Base-by-base conservation (phyloP, 2,888 invertebrate species). In the Erebia ligea region DNA sequence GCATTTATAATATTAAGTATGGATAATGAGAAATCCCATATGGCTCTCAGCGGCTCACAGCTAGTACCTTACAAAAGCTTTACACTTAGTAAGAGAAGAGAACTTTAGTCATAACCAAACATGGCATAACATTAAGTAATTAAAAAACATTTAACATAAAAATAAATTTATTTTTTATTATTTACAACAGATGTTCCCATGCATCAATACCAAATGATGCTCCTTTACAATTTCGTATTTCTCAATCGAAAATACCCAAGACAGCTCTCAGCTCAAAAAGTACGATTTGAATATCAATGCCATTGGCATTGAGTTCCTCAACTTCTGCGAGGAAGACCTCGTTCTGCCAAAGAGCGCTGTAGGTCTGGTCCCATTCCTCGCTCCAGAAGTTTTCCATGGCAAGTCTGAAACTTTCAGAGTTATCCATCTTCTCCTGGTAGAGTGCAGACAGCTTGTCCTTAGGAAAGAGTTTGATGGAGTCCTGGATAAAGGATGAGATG, bases 381-480 rank as follows among this genome's bases (percentile, higher is more conserved):
- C 86, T 84, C 9, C 82, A 59, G 2, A 92, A 80, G 71, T 88
- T 88, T 15, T 85, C 84, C 63, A 92, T 84, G 11, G 91, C 86
- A 0, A 74, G 77, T 58, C 74, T 84, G 79, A 92, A 92, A 9
- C 78, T 84, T 8, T 82, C 86, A 10, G 90, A 87, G 54, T 85
- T 86, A 3, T 81, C 80, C 48, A 86, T 78, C 74, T 92, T 92
- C 69, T 89, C 74, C 1, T 90, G 81, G 73, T 79, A 91, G 11
- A 92, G 86, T 0, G 85, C 88, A 0, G 80, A 75, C 9, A 92
- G 76, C 61, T 87, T 85, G 0, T 79, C 77, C 52, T 77, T 76
- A 10, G 80, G 80, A 65, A 80, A 78, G 17, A 68, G n/a, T 1
- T 42, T 70, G 52, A 78, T 79, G n/a, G 68, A 19, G 57, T 80